These are phyloP conservation scores for Phocoena sinus DNA, from an alignment of 2,113 vertebrate genomes.

Conservation along the genomic window DNA sequence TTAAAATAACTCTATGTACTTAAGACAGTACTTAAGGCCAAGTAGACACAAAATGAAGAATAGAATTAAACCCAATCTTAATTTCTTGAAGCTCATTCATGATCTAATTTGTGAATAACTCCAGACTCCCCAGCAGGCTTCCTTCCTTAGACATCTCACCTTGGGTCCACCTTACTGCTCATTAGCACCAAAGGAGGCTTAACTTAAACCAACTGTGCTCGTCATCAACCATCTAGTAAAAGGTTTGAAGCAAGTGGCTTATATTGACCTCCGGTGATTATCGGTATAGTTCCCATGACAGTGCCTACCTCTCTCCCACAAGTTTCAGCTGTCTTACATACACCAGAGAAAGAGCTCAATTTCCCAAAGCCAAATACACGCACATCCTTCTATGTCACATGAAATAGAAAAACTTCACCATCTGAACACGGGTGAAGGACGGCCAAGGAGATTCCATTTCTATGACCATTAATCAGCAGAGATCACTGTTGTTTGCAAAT, in stretches of 20 bases:
- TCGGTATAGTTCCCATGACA: not conserved
- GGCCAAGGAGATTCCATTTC: not conserved
- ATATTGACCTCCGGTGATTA: not conserved
- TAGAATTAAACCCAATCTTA: not conserved
- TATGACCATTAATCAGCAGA: not conserved
- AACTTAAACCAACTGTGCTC: not conserved
- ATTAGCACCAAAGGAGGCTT: not conserved
- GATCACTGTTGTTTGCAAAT: not conserved
- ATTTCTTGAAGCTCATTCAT: not conserved
- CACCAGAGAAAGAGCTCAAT: not conserved
- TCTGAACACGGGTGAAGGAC: not conserved
- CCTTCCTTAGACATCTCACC: not conserved
- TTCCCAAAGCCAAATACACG: not conserved
- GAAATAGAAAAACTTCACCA: not conserved
- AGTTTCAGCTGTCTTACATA: not conserved
- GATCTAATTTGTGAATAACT: not conserved
- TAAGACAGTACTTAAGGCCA: not conserved
- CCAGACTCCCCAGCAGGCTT: not conserved
- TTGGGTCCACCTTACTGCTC: not conserved
- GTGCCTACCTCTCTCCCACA: not conserved
- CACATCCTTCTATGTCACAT: not conserved
- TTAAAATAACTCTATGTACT: not conserved
- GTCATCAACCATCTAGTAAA: slow-evolving; percentile 12
- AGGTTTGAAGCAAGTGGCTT: not conserved
- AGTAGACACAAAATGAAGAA: not conserved